Evolutionary conservation across 2,113 vertebrate species (phyloP).

Genomic region (Tamias sibiricus): DNA sequence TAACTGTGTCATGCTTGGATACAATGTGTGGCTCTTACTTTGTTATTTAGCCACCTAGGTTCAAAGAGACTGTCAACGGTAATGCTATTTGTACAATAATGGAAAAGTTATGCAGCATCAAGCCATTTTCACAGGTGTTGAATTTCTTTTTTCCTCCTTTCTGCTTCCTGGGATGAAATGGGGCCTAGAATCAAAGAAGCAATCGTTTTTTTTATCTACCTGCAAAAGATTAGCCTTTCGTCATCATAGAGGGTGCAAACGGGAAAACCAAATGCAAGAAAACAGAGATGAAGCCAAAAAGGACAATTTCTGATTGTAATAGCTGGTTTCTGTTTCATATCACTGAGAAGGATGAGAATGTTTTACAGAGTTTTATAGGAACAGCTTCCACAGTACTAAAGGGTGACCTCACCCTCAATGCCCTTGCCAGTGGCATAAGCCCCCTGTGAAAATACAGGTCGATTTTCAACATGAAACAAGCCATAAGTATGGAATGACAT

Average conservation of each 20-base stretch:
- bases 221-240: slow-evolving; percentile 78
- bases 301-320: slow-evolving; percentile 84
- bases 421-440: slow-evolving; percentile 89
- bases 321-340: slow-evolving; percentile 91
- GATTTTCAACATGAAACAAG: slow-evolving; percentile 89
- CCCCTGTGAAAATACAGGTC: slow-evolving; percentile 82
- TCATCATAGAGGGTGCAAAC: slow-evolving; percentile 72
- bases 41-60: slow-evolving; percentile 16
- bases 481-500: slow-evolving; percentile 89
- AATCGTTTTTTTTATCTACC: slow-evolving; percentile 59
- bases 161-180: slow-evolving; percentile 47
- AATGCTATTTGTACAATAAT: not conserved
- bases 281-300: slow-evolving; percentile 82
- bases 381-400: slow-evolving; percentile 86
- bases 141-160: slow-evolving; percentile 14
- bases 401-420: slow-evolving; percentile 90
- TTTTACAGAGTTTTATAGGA: slow-evolving; percentile 90
- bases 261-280: slow-evolving; percentile 76
- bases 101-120: not conserved
- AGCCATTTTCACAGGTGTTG: not conserved
- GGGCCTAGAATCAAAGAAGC: slow-evolving; percentile 40
- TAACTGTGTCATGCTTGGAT: not conserved
- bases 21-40: slow-evolving; percentile 51
- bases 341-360: slow-evolving; percentile 87
- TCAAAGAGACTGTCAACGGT: slow-evolving; percentile 58